Evolutionary conservation across 1,140 invertebrate species (phyloP), one percentile per base, ranked within the genome.

Genomic region (Calosoma granatense): DNA sequence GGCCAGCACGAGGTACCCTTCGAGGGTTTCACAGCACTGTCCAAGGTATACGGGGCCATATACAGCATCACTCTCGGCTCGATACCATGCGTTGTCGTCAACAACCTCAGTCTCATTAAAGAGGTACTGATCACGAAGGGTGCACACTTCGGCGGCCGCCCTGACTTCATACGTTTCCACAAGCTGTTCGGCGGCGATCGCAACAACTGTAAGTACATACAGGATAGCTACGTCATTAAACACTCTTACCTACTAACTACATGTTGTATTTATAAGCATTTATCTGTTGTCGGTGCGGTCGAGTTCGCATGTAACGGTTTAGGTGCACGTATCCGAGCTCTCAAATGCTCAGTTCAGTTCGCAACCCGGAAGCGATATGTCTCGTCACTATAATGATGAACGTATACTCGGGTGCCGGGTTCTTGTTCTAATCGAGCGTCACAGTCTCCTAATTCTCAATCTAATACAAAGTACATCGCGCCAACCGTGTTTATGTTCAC

Each of bases 111-210:
- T 1, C 67, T 83, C 12, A 86, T 92, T 60, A 82, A 82, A 58
- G 86, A 90, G 68, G 87, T 92, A 15, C 76, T 93, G 14, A 84
- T 91, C 64, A 80, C 83, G 57, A 90, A 90, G 69, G 87, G 87
- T 30, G 82, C 81, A 56, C 80, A 83, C 60, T 91, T 94, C 70
- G 87, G 86, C 1, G 86, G 87, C 3, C 73, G 90, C 23, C 89
- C 90, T 0, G 81, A 91, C 67, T 92, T 92, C 68, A 64, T 85
- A 22, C 73, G 90, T 30, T 88, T 83, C 69, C 79, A 87, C 63
- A 76, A 79, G 59, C 76, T 89, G 1, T 90, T 90, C 70, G 84
- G 83, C 1, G 84, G 83, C 22, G 80, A 89, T 68, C 74, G 85
- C 53, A 83, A 88, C 68, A 87, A 87, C 68, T 88, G 87, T 88